Conservation (phyloP, 1,140 invertebrate genomes). For the Sitodiplosis mosellana region DNA sequence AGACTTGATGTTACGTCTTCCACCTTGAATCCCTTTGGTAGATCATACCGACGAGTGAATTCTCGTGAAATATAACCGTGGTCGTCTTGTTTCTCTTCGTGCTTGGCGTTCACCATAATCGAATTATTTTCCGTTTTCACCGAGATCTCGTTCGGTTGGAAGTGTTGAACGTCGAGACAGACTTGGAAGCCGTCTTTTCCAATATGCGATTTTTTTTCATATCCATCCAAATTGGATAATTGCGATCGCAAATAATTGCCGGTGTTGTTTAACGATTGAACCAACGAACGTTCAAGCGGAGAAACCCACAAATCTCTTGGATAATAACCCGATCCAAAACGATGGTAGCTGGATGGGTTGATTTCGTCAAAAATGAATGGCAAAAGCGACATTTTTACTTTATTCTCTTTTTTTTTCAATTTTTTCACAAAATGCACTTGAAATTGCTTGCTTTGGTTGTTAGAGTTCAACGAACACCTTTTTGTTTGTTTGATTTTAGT, state of each 20-base stretch:
- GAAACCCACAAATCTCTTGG: no score
- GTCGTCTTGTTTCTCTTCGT: slow-evolving; percentile 47
- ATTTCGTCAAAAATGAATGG: no score
- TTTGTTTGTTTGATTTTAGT: no score
- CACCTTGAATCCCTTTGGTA: slow-evolving; percentile 45
- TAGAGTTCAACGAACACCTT: no score
- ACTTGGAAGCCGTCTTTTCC: slow-evolving; percentile 31
- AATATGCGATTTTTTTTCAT: background rate
- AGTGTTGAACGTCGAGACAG: slow-evolving; percentile 49
- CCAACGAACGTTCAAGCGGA: no score
- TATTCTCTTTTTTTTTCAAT: no score
- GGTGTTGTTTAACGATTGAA: no score
- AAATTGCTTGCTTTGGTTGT: slow-evolving; percentile 58
- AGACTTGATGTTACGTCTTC: slow-evolving; percentile 43
- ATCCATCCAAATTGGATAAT: no score
- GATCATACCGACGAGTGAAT: slow-evolving; percentile 45
- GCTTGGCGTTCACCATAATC: slow-evolving; percentile 47
- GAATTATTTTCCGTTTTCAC: slow-evolving; percentile 54
- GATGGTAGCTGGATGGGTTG: no score
- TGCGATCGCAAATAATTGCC: no score
- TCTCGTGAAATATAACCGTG: slow-evolving; percentile 41
- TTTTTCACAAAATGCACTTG: slow-evolving; percentile 29
- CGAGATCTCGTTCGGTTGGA: slow-evolving; percentile 52
- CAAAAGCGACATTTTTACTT: no score
- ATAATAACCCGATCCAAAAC: no score